Percentiles rank a stretch among this genome's conserved stretches.
These are phyloP conservation scores for Cataglyphis altisquamis DNA, from an alignment of 2,888 invertebrate genomes.

Conservation along the genomic window DNA sequence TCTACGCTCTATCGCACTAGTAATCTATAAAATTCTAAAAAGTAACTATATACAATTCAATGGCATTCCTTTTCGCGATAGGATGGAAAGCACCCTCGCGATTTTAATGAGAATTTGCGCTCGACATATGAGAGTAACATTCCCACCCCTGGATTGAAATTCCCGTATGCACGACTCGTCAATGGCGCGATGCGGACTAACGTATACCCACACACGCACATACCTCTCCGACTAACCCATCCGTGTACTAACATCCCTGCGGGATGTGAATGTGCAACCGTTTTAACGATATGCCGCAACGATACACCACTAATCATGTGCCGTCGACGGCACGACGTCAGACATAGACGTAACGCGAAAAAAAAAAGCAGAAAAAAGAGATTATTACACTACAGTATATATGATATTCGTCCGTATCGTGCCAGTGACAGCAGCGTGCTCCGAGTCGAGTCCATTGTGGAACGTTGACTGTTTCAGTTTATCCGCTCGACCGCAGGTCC, in stretches of 20 bases:
- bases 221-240: constrained; percentile 36
- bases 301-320: constrained; percentile 18
- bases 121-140: neutral
- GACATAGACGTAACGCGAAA: neutral
- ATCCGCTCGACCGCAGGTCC: constrained; percentile 91
- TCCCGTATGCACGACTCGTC: constrained; percentile 76
- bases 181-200: constrained; percentile 84
- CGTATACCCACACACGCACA: constrained; percentile 45
- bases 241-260: constrained; percentile 33
- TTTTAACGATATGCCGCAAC: neutral
- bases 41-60: constrained; percentile 7
- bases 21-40: neutral
- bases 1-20: neutral
- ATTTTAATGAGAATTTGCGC: constrained; percentile 39
- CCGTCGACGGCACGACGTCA: neutral
- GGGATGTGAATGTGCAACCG: neutral
- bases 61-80: neutral
- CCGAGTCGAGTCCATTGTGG: constrained; percentile 84
- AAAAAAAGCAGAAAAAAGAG: neutral
- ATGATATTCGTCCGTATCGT: constrained; percentile 80
- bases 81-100: constrained; percentile 9
- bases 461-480: constrained; percentile 89
- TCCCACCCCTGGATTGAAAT: constrained; percentile 34
- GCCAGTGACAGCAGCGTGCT: constrained; percentile 82
- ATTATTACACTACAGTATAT: constrained; percentile 2